Base-by-base conservation (phyloP, 2,888 invertebrate species). In the Lasioglossum oenotherae region DNA sequence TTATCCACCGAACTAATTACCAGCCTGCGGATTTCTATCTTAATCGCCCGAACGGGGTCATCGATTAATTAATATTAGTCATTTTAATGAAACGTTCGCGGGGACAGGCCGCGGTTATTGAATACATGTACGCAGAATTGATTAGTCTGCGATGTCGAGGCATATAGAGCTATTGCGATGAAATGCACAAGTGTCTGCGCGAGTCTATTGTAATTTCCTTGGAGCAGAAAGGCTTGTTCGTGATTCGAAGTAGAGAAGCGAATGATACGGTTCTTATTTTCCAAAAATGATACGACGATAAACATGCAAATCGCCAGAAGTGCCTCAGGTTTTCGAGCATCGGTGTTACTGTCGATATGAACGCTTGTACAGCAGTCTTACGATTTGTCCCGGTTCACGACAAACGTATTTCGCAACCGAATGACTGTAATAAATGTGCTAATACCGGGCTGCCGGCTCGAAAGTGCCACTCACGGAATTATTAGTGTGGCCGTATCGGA, bases 341-440 rank as follows among this genome's bases (percentile, higher is more conserved):
- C 64, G 31, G 2, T 31, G 35, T 67, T 35, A 35, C 8, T 0
- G 35, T 19, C 67, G 67, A 67, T 6, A 0, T 1, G 16, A 31
- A 67, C 16, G 67, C 67, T 16, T 19, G 35, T 35, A 8, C 2
- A 60, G 27, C 60, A 1, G 31, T 67, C 67, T 67, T 8, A 6
- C 35, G 35, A 67, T 35, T 35, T 35, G 67, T 31, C 31, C 35
- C 64, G 35, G 64, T 35, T 31, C 64, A 8, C 35, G 67, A 67
- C 67, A 67, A 67, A 35, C 35, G 31, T 60, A 67, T 67, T 67
- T 67, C 67, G 35, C 67, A 67, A 67, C 67, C 67, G 35, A 67
- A 67, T 31, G 67, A 67, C 67, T 16, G 64, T 16, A 35, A 35
- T 27, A 27, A 60, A 60, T 2, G 27, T 27, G 27, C 60, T 60